Base-by-base conservation (phyloP, 2,113 vertebrate genomes). In the Tupaia tana region DNA sequence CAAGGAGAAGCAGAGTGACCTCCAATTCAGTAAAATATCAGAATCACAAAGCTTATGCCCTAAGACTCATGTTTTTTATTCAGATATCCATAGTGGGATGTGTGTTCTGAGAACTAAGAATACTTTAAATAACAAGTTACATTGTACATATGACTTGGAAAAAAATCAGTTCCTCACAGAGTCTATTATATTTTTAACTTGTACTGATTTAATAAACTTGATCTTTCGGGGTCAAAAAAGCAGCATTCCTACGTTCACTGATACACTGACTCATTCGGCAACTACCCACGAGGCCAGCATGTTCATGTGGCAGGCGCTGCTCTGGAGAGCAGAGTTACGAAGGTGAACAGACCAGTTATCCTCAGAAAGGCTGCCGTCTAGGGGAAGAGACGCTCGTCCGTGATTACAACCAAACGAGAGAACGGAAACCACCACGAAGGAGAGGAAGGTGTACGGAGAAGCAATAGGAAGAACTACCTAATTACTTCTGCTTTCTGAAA, bases 11-110 rank as follows among this genome's bases (percentile, higher is more conserved):
- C 86, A 94, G n/a, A 83, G 78, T 22, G 24, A 87, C 58, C 14
- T 90, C 34, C 31, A 63, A n/a, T 64, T 87, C 52, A 77, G 75
- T 86, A 7, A 95, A 93, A 80, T 43, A 84, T 75, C 77, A 86
- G 56, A 67, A 95, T 18, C 24, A 71, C 84, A 83, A 81, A 93
- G 31, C 20, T 31, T 78, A 70, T 82, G 61, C 2, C 27, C 64
- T 31, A 34, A 92, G 91, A 75, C 29, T 69, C 91, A 86, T 66
- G 27, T 31, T 93, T 67, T 96, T 93, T 77, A 75, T 86, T 80
- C 59, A 89, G 56, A 43, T 27, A 84, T 43, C 43, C 85, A 63
- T 9, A 78, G 29, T 29, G 73, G 4, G 67, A 75, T 13, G 63
- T 63, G 66, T 31, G 70, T 52, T 88, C 29, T 75, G 64, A 64